Evolutionary conservation across 2,113 vertebrate genomes (phyloP).

Genomic region (Pungitius pungitius): DNA sequence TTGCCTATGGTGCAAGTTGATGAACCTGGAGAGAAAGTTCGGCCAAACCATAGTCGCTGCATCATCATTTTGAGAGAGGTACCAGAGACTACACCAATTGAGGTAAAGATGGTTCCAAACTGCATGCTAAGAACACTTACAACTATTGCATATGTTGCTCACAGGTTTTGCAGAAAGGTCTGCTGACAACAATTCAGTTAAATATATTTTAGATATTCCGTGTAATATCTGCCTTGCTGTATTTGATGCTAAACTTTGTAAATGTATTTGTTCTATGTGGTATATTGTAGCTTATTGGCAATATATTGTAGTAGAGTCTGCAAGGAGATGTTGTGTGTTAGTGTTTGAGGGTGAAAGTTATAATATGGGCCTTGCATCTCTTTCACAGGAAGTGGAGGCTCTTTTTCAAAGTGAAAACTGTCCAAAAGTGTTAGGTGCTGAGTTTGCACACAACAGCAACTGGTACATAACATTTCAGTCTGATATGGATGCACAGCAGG

Average conservation of each 20-base stretch:
- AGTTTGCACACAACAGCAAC: conserved; percentile 99
- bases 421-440: conserved; percentile 93
- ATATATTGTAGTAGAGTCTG: not conserved
- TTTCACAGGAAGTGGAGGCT: conserved; percentile 90
- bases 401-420: conserved; percentile 95
- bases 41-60: conserved; percentile 97
- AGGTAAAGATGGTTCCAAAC: conserved; percentile 79
- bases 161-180: not conserved
- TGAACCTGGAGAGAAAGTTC: conserved; percentile 94
- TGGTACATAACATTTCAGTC: conserved; percentile 99
- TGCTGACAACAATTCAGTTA: not conserved
- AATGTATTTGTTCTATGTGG: not conserved
- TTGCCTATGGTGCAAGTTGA: conserved; percentile 97
- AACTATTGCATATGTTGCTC: not conserved
- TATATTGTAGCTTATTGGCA: not conserved
- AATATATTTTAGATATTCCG: not conserved
- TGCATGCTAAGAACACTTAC: not conserved
- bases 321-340: not conserved
- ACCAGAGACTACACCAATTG: conserved; percentile 93
- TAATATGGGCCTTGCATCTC: conserved; percentile 2
- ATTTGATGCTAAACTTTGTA: not conserved
- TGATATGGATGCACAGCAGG: conserved; percentile 96
- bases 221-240: not conserved
- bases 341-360: not conserved
- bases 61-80: conserved; percentile 98